Base-by-base conservation (phyloP, 1,140 invertebrate species). In the Sminthurinus signatus region DNA sequence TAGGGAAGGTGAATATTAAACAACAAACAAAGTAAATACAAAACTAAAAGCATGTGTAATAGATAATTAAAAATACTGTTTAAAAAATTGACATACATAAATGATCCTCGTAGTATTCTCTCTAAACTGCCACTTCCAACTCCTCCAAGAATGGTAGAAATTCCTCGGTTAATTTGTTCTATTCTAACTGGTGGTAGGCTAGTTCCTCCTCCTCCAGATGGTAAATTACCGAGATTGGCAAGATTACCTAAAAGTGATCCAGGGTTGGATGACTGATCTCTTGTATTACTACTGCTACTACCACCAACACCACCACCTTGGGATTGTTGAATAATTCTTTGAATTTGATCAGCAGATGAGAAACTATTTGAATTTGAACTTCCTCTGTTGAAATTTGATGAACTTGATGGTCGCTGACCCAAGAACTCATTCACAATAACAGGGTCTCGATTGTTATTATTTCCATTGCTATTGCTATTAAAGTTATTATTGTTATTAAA, bases 121-220 rank as follows among this genome's bases (percentile, higher is more conserved):
- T 56, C 59, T 19, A 69, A 55, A 28, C 62, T 65, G 8, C 25
- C 21, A 21, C 0, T 15, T 10, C 58, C 43, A 21, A 69, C 67
- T 29, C 67, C 67, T 28, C 48, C 46, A n/a, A 69, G 46, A n/a
- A 69, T 50, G 8, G 62, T 65, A 23, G 54, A 46, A 1, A 69
- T 32, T 0, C 67, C 67, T 15, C 21, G 31, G 32, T 69, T 69
- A 17, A 69, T 58, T n/a, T 43, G 25, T 17, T 36, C 44, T 19
- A 59, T 59, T 2, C 27, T 8, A 19, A 50, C 10, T 5, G 54
- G 44, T 51, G 42, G 56, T 4, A 59, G 3, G 5, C 19, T 44
- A 15, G 42, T 59, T n/a, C n/a, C 54, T 21, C 10, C 12, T 19
- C 5, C 4, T 52, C 12, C 4, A 29, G 10, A 10, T 15, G 28